Percentiles rank a stretch among this genome's conserved stretches.
Conservation (phyloP, 2,888 invertebrate genomes). For the Gryllus longicercus region DNA sequence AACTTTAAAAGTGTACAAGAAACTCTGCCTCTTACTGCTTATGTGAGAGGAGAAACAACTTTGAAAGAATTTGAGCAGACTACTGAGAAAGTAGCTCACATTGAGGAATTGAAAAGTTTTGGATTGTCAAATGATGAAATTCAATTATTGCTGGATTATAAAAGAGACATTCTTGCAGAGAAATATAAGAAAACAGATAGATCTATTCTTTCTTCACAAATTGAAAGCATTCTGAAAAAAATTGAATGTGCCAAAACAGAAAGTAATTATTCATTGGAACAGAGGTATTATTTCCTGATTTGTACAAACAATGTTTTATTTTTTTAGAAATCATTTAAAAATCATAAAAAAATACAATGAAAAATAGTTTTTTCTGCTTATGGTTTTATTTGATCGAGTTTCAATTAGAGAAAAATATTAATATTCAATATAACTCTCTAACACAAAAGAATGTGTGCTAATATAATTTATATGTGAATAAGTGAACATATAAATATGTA, state of each 20-base stretch:
- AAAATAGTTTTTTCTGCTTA: too few species aligned
- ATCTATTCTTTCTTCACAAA: conserved; percentile 30
- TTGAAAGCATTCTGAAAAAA: conserved; percentile 31
- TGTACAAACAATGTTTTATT: background rate
- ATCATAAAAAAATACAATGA: too few species aligned
- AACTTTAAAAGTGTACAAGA: conserved; percentile 40
- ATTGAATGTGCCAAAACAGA: conserved; percentile 25
- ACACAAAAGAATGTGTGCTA: too few species aligned
- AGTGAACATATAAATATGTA: too few species aligned
- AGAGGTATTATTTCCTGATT: conserved; percentile 28
- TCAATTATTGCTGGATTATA: conserved; percentile 51
- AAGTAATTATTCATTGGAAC: background rate
- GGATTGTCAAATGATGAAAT: conserved; percentile 54
- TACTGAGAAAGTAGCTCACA: conserved; percentile 47
- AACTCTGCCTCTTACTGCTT: conserved; percentile 40
- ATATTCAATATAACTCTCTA: too few species aligned
- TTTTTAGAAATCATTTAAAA: background rate
- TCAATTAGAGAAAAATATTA: too few species aligned
- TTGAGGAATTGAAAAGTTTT: conserved; percentile 51
- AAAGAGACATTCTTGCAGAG: conserved; percentile 44
- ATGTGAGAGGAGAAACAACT: conserved; percentile 50
- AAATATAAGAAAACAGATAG: conserved; percentile 43
- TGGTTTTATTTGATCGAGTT: too few species aligned
- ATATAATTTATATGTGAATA: too few species aligned
- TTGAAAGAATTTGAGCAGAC: conserved; percentile 50